Evolutionary conservation across 2,113 vertebrate genomes (phyloP).

Genomic region (Edolisoma coerulescens): DNA sequence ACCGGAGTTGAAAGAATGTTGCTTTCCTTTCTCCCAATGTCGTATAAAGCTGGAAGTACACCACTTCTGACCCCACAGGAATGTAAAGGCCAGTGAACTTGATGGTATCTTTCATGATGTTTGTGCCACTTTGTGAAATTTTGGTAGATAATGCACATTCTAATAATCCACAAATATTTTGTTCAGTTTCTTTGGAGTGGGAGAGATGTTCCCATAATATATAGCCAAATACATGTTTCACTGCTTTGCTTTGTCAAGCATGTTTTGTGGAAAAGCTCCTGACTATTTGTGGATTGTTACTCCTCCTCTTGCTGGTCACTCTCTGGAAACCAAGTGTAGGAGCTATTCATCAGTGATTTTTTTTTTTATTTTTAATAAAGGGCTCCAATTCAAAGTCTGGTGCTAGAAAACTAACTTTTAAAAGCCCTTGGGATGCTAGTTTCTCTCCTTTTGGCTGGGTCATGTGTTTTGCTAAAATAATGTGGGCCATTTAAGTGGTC

Average conservation of each 20-base stretch:
- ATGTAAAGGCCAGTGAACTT: background rate
- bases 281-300: background rate
- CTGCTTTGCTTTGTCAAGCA: background rate
- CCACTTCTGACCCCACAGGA: background rate
- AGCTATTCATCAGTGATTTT: background rate
- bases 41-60: background rate
- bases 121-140: background rate
- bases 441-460: background rate
- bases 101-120: background rate
- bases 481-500: background rate
- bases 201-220: background rate
- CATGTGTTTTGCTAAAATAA: background rate
- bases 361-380: background rate
- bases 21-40: background rate
- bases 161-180: background rate
- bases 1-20: background rate
- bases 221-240: background rate
- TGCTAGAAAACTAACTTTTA: background rate
- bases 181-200: accelerated
- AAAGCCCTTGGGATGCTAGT: background rate
- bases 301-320: background rate
- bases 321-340: background rate
- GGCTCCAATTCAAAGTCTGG: background rate
- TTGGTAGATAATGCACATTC: background rate
- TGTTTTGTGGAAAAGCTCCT: background rate